Evolutionary conservation across 2,797 vertebrate species (phyloP).

Genomic region (Cheirogaleus major): DNA sequence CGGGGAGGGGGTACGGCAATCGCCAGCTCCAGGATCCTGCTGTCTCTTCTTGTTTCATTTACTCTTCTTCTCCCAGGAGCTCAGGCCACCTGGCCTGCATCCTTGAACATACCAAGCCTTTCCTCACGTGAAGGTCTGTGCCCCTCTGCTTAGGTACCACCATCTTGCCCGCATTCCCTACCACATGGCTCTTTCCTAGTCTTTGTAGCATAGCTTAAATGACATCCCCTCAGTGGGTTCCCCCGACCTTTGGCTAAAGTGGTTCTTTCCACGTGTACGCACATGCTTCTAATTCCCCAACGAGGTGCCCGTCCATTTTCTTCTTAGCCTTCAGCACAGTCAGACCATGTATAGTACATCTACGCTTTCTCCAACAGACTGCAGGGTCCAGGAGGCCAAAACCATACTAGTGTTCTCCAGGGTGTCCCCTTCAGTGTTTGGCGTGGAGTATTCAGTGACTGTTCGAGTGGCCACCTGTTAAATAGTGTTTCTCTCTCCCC

Average conservation of each 20-base stretch:
- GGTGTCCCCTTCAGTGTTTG: not conserved
- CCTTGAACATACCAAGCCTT: not conserved
- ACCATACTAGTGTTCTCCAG: not conserved
- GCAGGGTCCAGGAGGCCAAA: not conserved
- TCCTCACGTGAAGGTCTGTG: not conserved
- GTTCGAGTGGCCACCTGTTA: not conserved
- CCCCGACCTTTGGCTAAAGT: not conserved
- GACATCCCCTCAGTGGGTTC: not conserved
- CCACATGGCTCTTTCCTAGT: not conserved
- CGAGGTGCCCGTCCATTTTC: not conserved
- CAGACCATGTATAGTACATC: not conserved
- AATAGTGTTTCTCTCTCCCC: not conserved
- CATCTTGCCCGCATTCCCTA: not conserved
- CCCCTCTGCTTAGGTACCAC: not conserved
- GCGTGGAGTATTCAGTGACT: not conserved
- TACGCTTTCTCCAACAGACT: not conserved
- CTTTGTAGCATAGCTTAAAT: not conserved
- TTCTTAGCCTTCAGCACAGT: not conserved
- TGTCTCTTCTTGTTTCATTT: not conserved
- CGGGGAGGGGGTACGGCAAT: too few species aligned
- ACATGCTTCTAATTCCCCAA: not conserved
- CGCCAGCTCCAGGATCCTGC: not conserved
- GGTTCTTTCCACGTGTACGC: not conserved
- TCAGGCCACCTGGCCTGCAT: not conserved
- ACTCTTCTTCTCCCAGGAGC: not conserved